phyloP scores from a whole-genome alignment of 1,140 invertebrate species.

The Ceratosolen solmsi region DNA sequence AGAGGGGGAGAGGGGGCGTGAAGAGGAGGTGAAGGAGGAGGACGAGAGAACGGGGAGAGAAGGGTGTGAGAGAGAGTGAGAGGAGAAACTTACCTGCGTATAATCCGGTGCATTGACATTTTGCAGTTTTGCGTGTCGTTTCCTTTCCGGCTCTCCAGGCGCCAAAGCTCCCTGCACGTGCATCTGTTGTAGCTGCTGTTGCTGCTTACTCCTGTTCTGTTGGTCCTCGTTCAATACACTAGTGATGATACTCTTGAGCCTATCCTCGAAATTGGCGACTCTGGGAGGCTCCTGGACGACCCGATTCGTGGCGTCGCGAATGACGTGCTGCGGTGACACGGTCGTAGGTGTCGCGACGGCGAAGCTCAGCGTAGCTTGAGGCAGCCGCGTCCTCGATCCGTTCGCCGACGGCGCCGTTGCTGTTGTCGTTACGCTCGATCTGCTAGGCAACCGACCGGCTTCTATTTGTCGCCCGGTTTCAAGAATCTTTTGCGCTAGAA shows the following conservation, averaged over 20 bases:
- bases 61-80: background rate
- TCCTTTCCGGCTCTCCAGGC: conserved; percentile 68
- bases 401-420: background rate
- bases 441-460: conserved; percentile 79
- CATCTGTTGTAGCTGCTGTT: conserved; percentile 63
- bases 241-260: conserved; percentile 93
- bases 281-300: conserved; percentile 83
- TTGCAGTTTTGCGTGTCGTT: conserved; percentile 61
- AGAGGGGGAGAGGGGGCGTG: too few species aligned
- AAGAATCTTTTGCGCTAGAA: conserved; percentile 89
- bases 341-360: conserved; percentile 47
- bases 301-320: conserved; percentile 64
- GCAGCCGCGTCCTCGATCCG: conserved; percentile 63
- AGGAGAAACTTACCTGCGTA: conserved; percentile 68
- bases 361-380: conserved; percentile 69
- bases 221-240: conserved; percentile 91
- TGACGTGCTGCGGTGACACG: conserved; percentile 64
- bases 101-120: conserved; percentile 75
- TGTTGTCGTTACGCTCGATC: conserved; percentile 54
- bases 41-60: background rate
- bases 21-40: too few species aligned
- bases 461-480: conserved; percentile 91
- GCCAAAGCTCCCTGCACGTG: conserved; percentile 57
- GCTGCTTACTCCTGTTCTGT: conserved; percentile 73
- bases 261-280: conserved; percentile 90